Evolutionary conservation across 2,797 vertebrate species (phyloP).

Genomic region (Oceanodroma leucorhoa): DNA sequence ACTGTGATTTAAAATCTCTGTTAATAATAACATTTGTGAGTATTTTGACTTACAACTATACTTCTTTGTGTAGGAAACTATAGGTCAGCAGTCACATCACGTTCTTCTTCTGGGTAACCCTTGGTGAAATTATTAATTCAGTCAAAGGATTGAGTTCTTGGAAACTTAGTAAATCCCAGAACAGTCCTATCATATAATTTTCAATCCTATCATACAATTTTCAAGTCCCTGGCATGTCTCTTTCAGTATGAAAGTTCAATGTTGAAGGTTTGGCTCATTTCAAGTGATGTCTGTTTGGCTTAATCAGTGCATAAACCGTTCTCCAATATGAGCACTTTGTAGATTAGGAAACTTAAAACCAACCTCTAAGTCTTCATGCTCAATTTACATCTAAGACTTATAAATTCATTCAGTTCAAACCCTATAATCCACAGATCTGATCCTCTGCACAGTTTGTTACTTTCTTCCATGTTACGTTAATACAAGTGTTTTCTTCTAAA

Average conservation of each 20-base stretch:
- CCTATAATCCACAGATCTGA: not conserved
- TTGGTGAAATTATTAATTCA: not conserved
- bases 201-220: not conserved
- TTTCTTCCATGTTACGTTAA: not conserved
- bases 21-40: not conserved
- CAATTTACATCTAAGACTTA: not conserved
- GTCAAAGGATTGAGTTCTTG: not conserved
- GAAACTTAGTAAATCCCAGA: not conserved
- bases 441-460: not conserved
- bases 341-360: not conserved
- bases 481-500: not conserved
- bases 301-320: not conserved
- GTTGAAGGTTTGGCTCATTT: not conserved
- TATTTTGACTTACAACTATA: not conserved
- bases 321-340: not conserved
- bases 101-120: not conserved
- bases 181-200: not conserved
- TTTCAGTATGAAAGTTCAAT: not conserved
- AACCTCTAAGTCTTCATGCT: not conserved
- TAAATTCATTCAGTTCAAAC: not conserved
- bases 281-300: not conserved
- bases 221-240: not conserved
- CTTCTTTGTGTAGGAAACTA: not conserved
- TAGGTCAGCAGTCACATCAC: not conserved
- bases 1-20: not conserved